Evolutionary conservation across 2,797 vertebrate genomes (phyloP), one percentile per base, ranked within the genome.

Genomic region (Clarias pachynema): DNA sequence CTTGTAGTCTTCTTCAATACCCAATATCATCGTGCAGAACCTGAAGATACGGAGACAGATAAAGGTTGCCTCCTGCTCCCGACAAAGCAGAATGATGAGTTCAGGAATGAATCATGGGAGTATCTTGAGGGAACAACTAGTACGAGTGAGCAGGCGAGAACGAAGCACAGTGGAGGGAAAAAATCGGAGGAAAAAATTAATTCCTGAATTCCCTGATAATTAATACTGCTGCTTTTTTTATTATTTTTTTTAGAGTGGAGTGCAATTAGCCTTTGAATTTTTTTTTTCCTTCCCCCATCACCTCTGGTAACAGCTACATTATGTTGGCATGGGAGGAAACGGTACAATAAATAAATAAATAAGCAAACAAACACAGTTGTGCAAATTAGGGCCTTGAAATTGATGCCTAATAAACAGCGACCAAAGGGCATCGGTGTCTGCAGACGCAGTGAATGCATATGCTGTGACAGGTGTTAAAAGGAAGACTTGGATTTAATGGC

Each of bases 1-100:
- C 44, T 92, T 93, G 88, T 92, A 89, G 90, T 91, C 91, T 91
- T 91, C 89, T 90, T 91, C 92, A 89, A 86, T 92, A 93, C 93
- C 88, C 93, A 89, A 84, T 91, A 92, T 93, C 88, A 93, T 91
- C 92, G 89, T 92, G 87, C 87, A 87, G 86, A 90, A 92, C 91
- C 91, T 87, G 53, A 31, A 75, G 86, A 88, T 87, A 90, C 82
- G 88, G 78, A 77, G 86, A 86, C 66, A 88, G 90, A 87, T 84
- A 63, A 86, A 82, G 68, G 29, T 31, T 15, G 75, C 85, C 87
- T 89, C 53, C n/a, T 85, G 57, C 57, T 74, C 56, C 79, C 57
- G 40, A 82, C 62, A 82, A 69, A 82, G 89, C 87, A 89, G 89
- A 85, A 84, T 86, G 12, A 69, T 22, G 44, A 49, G 44, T 82